Evolutionary conservation across 2,888 invertebrate genomes (phyloP).

Genomic region (Spicauda simplicius): DNA sequence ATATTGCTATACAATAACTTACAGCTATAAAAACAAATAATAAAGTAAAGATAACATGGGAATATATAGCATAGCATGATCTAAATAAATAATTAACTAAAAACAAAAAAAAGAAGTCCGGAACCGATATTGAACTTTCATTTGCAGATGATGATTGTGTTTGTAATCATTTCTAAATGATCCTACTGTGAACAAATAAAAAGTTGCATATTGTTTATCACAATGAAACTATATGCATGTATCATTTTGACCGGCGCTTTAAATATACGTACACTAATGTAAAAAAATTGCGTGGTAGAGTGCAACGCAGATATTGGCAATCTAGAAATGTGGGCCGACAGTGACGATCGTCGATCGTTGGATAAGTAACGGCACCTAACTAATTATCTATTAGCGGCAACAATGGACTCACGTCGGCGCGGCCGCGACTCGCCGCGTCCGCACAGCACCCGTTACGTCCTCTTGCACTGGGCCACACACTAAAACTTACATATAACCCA

Average conservation of each 20-base stretch:
- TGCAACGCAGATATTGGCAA: constrained; percentile 58
- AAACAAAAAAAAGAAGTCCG: too few relatives aligned
- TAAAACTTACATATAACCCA: constrained; percentile 11
- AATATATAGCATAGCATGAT: too few relatives aligned
- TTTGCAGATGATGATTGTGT: too few relatives aligned
- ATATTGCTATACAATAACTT: too few relatives aligned
- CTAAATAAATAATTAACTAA: too few relatives aligned
- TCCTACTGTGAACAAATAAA: too few relatives aligned
- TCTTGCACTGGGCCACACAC: constrained; percentile 14
- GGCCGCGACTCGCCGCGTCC: constrained; percentile 46
- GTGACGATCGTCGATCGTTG: constrained; percentile 63
- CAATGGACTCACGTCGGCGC: constrained; percentile 73
- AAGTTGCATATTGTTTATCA: too few relatives aligned
- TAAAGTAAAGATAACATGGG: too few relatives aligned
- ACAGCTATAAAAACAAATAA: too few relatives aligned
- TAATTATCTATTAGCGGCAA: constrained; percentile 81
- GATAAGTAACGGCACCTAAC: constrained; percentile 77
- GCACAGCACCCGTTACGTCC: constrained; percentile 50
- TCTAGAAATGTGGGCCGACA: constrained; percentile 62
- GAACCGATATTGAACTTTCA: too few relatives aligned
- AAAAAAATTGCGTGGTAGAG: constrained; percentile 43
- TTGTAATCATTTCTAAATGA: too few relatives aligned
- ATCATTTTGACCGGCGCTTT: neutral
- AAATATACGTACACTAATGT: neutral
- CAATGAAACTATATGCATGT: too few relatives aligned